Evolutionary conservation across 1,140 invertebrate genomes (phyloP).

Genomic region (Cheumatopsyche charites): DNA sequence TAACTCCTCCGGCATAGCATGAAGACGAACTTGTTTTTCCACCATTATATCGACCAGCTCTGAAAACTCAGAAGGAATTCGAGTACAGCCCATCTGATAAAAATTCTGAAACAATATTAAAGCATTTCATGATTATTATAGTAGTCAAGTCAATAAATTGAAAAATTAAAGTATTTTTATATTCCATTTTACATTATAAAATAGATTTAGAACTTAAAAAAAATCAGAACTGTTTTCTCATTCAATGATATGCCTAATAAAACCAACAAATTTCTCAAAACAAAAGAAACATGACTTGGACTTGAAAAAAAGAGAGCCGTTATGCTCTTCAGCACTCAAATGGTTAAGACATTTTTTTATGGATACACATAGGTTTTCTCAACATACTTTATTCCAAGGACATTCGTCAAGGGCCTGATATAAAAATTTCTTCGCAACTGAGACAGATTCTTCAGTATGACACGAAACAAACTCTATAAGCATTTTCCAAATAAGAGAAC

Average conservation of each 20-base stretch:
- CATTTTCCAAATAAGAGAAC: conserved; percentile 54
- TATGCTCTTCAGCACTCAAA: too few species aligned
- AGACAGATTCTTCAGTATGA: conserved; percentile 48
- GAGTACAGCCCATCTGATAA: conserved; percentile 61
- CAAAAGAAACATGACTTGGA: too few species aligned
- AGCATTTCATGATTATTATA: too few species aligned
- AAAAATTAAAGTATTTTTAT: too few species aligned
- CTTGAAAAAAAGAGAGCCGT: not conserved
- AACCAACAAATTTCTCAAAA: too few species aligned
- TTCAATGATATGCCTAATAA: too few species aligned
- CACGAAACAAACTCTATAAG: conserved; percentile 49
- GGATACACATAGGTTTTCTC: not conserved
- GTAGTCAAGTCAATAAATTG: too few species aligned
- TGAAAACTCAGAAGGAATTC: conserved; percentile 60
- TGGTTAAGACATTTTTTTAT: not conserved
- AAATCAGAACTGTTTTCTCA: too few species aligned
- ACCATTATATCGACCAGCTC: conserved; percentile 73
- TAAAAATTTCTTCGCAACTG: conserved; percentile 55
- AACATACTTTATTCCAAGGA: conserved; percentile 69
- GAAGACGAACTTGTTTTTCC: conserved; percentile 73
- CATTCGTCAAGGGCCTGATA: conserved; percentile 66
- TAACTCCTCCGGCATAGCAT: conserved; percentile 73
- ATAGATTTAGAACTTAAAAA: not conserved
- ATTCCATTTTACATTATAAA: too few species aligned
- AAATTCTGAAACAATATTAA: conserved; percentile 55